A percentile compares a stretch with the other conserved stretches of the same genome.
Conservation (phyloP, 2,113 vertebrate species). For the Cygnus buccinator region DNA sequence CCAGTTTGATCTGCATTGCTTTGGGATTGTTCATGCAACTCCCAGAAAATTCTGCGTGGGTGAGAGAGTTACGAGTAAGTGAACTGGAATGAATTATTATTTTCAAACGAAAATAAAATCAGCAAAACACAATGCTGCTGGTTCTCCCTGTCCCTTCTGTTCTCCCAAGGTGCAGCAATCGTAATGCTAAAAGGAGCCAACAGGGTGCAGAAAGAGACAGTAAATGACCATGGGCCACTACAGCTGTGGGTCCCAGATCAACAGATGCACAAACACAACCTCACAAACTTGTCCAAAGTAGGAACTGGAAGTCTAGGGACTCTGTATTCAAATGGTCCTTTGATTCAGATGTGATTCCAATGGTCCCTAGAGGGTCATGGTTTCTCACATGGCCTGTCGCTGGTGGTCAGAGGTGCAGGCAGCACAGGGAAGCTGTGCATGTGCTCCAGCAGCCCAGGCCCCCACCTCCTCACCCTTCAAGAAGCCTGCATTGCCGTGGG, state of each 20-base stretch:
- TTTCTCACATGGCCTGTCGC: background rate
- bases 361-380: background rate
- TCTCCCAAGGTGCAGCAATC: background rate
- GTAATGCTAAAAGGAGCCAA: background rate
- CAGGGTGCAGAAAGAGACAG: background rate
- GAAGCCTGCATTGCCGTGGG: accelerated
- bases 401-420: background rate
- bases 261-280: background rate
- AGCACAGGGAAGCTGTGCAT: background rate
- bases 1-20: background rate
- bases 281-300: background rate
- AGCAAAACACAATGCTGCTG: background rate
- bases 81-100: conserved; percentile 13
- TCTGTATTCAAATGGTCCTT: background rate
- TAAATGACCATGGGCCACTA: background rate
- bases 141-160: background rate
- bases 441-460: background rate
- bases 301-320: background rate
- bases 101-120: conserved; percentile 22
- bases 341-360: background rate
- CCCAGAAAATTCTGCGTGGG: conserved; percentile 2
- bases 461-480: background rate
- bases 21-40: conserved; percentile 8
- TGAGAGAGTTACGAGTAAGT: conserved; percentile 1
- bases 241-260: background rate